Evolutionary conservation across 2,113 vertebrate species (phyloP), one percentile per base, ranked within the genome.

Genomic region (Eulacestoma nigropectus): DNA sequence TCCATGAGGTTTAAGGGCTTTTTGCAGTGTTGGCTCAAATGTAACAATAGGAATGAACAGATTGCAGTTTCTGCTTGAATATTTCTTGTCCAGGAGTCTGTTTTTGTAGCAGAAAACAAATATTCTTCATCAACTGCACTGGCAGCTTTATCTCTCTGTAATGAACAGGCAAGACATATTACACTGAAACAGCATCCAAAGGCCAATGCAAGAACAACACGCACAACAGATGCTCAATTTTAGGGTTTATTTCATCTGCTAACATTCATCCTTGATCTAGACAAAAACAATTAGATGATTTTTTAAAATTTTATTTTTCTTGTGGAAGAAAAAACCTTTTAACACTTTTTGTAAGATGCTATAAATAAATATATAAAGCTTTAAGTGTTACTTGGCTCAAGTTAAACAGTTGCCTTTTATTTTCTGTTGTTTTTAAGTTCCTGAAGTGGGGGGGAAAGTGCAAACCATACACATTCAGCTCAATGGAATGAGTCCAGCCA

Each of bases 311-410:
- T 69, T 63, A 90, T 96, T 95, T 91, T 90, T 87, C 79, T 95
- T 65, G 86, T 86, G 86, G 97, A 97, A 93, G 95, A 93, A 96
- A 95, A 64, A 65, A 44, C 33, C 63, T 97, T 96, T 95, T 67
- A 84, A 96, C 93, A 89, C 86, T 60, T 96, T 94, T 86, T 96
- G 96, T 94, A 94, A 97, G 97, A 97, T 94, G 97, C 96, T 96
- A 98, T 98, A 98, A 98, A 98, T 98, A 98, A 98, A 98, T 98
- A 98, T 69, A 90, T 96, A 98, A 98, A 98, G 95, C 97, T 97
- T 98, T 97, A 97, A 95, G 18, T 93, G 91, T 97, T 97, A 97
- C 90, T 95, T 65, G 89, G 96, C 95, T 98, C 96, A 95, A 96
- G 84, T 96, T 84, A 92, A 95, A 97, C 89, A 87, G 64, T 97